Evolutionary conservation across 2,113 vertebrate genomes (phyloP), one percentile per base, ranked within the genome.

Genomic region (Grammomys dolichurus): DNA sequence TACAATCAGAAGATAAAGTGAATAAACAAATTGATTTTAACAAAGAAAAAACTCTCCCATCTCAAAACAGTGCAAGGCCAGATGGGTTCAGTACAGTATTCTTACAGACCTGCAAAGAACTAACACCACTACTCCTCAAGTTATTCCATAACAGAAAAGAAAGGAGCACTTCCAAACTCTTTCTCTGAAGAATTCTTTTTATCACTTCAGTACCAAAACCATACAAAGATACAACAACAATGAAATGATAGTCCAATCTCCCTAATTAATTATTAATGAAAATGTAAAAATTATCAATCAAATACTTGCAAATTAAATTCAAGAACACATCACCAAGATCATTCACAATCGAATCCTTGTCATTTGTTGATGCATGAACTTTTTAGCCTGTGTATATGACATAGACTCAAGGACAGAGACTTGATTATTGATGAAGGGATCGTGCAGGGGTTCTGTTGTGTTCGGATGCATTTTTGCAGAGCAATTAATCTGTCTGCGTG

Each of bases 401-500:
- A 5, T 43, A 65, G 40, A 65, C 40, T 65, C 56, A 63, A 63
- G 24, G 26, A 46, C 8, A 85, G 14, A 31, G 43, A 65, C 58
- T 40, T 95, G 95, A 89, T 56, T 98, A n/a, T 90, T 96, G 40
- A 93, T 72, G 69, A 0, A 43, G 80, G 97, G 97, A 65, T 92
- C 90, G 40, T n/a, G 60, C 97, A 98, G 97, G 81, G 98, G 98
- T 92, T 97, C 87, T 82, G 91, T 77, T 95, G 97, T 95, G 91
- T 96, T 96, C 84, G 91, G 56, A 73, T 97, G 98, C 51, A 96
- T 94, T 70, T 97, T 98, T 40, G 76, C 17, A 89, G 81, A 97
- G 67, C 98, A 97, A 96, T 56, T 70, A 84, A 97, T 96, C 91
- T 84, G 78, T 96, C 97, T 98, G 90, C 95, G 97, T 95, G 95